Evolutionary conservation across 2,797 vertebrate genomes (phyloP), one percentile per base, ranked within the genome.

Genomic region (Sus cebifrons): DNA sequence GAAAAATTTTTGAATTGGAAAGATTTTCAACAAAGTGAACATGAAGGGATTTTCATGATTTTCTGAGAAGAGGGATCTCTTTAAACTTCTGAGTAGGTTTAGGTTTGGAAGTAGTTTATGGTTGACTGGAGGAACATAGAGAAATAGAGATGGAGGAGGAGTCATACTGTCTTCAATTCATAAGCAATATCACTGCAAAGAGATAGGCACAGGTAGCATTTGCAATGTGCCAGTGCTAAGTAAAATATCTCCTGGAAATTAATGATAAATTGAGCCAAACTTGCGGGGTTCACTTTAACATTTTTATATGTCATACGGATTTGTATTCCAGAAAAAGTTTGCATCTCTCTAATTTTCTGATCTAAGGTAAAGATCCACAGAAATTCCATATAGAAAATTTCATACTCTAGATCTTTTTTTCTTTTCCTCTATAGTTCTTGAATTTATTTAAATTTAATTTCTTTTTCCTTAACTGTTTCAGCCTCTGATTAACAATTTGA

Each of bases 1-100:
- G 25, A 60, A 71, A 79, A 36, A 21, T 27, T 25, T 79, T 78
- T 21, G 56, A 27, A 17, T 32, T 86, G 27, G 32, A 89, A 96
- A 93, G 49, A 92, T 90, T 92, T 92, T 18, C 8, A 82, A 70
- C 8, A 73, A 79, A 92, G 18, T 60, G 40, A 58, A 56, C 65
- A 71, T 62, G 18, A 87, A 20, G 62, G 77, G 83, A 36, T 49
- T 49, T 49, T 49, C 44, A 49, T 49, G 44, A 49, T 49, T 67
- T 67, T 40, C 1, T 29, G 21, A 73, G 52, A 86, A 73, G 52
- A 83, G 21, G 27, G 7, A 36, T 29, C 44, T 67, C 81, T 85
- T 54, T 8, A 73, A 85, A 52, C 71, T 25, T 64, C 84, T 82
- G 52, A 60, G 8, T 75, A 64, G 49, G 58, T n/a, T 77, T 89